Evolutionary conservation across 2,888 invertebrate genomes (phyloP).

Genomic region (Teleogryllus oceanicus): DNA sequence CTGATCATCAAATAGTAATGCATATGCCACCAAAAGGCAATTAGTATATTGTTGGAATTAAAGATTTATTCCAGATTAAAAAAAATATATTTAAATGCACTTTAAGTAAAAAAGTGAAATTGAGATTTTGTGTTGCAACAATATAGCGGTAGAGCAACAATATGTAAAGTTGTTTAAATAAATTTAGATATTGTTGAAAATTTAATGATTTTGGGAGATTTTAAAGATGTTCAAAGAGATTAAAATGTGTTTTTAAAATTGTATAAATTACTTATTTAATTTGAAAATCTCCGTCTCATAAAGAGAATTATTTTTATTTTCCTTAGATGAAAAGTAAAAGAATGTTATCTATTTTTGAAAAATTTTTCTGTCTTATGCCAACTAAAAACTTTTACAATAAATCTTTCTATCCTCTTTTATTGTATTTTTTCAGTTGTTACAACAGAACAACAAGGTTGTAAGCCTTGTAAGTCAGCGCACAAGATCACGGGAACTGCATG

Average conservation of each 20-base stretch:
- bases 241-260: neutral
- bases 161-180: neutral
- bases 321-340: too few species aligned
- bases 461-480: conserved; percentile 41
- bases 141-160: too few species aligned
- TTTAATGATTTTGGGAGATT: neutral
- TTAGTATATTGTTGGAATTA: too few species aligned
- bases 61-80: too few species aligned
- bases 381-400: neutral
- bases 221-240: neutral
- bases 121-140: too few species aligned
- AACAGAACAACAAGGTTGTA: conserved; percentile 76
- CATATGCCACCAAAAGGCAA: too few species aligned
- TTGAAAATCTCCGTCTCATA: neutral
- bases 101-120: too few species aligned
- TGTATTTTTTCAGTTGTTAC: conserved; percentile 64
- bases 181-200: neutral
- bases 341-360: too few species aligned
- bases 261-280: neutral
- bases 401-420: conserved; percentile 31
- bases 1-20: too few species aligned
- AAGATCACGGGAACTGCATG: conserved; percentile 19
- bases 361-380: too few species aligned
- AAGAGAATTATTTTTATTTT: too few species aligned
- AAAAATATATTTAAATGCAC: too few species aligned